Evolutionary conservation across 2,113 vertebrate species (phyloP).

Genomic region (Callopanchax toddi): DNA sequence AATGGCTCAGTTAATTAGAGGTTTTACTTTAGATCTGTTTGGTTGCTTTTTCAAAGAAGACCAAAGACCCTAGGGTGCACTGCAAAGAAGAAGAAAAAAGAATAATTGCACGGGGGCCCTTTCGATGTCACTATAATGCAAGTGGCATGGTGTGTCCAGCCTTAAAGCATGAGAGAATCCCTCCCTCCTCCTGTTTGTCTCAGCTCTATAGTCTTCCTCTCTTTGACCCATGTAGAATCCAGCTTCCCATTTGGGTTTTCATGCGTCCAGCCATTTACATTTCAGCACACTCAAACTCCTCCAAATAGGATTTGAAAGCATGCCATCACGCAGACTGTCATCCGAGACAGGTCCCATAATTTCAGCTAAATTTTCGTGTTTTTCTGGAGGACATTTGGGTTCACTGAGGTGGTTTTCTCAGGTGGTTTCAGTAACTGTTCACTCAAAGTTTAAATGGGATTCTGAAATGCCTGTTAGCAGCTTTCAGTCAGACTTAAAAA

Average conservation of each 20-base stretch:
- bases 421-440: background rate
- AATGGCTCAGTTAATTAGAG: background rate
- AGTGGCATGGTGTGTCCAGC: constrained; percentile 82
- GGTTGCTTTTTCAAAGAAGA: constrained; percentile 48
- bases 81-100: constrained; percentile 24
- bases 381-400: constrained; percentile 8
- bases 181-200: constrained; percentile 70
- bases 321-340: constrained; percentile 68
- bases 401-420: constrained; percentile 32
- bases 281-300: constrained; percentile 60
- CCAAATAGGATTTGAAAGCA: constrained; percentile 73
- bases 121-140: constrained; percentile 80
- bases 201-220: constrained; percentile 72
- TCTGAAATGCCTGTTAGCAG: too few relatives aligned
- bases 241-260: constrained; percentile 74
- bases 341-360: constrained; percentile 55
- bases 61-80: constrained; percentile 53
- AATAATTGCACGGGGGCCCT: constrained; percentile 41
- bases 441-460: constrained; percentile 48
- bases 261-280: constrained; percentile 71
- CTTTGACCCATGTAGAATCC: constrained; percentile 78
- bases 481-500: constrained; percentile 21
- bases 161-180: constrained; percentile 73
- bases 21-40: constrained; percentile 35
- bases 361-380: constrained; percentile 50